phyloP scores from a whole-genome alignment of 2,113 vertebrate species.

The Empidonax traillii region DNA sequence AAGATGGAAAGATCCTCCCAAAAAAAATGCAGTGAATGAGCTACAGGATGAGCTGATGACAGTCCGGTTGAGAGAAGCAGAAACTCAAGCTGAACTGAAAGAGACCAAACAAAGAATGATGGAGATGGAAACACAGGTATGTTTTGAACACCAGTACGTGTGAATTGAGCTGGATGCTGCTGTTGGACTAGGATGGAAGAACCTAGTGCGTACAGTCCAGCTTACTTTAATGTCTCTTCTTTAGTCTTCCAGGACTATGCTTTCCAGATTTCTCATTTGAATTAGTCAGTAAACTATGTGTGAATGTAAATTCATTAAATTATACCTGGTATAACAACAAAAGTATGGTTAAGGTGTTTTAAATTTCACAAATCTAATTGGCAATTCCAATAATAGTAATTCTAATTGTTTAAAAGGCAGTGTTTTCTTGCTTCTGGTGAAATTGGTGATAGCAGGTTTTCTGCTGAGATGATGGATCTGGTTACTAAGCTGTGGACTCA shows the following conservation, averaged over 20 bases:
- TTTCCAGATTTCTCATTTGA: background rate
- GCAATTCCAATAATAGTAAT: background rate
- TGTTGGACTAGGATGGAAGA: background rate
- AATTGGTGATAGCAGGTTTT: background rate
- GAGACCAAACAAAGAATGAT: conserved; percentile 93
- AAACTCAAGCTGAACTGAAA: conserved; percentile 90
- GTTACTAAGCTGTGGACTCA: background rate
- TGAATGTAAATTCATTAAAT: background rate
- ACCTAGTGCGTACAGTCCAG: background rate
- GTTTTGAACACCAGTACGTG: background rate
- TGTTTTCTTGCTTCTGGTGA: background rate
- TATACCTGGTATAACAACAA: background rate
- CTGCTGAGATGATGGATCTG: background rate
- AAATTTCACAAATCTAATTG: background rate
- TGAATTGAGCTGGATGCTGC: background rate
- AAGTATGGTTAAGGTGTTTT: background rate
- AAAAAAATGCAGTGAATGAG: conserved; percentile 88
- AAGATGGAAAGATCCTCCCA: conserved; percentile 93
- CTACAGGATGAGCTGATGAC: conserved; percentile 97
- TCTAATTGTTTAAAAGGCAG: background rate
- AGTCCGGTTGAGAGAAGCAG: conserved; percentile 90
- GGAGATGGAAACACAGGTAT: conserved; percentile 95
- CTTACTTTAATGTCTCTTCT: background rate
- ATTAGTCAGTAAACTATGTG: background rate
- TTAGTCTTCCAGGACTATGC: background rate